Evolutionary conservation across 2,888 invertebrate species (phyloP), one percentile per base, ranked within the genome.

Genomic region (Cataglyphis livida): DNA sequence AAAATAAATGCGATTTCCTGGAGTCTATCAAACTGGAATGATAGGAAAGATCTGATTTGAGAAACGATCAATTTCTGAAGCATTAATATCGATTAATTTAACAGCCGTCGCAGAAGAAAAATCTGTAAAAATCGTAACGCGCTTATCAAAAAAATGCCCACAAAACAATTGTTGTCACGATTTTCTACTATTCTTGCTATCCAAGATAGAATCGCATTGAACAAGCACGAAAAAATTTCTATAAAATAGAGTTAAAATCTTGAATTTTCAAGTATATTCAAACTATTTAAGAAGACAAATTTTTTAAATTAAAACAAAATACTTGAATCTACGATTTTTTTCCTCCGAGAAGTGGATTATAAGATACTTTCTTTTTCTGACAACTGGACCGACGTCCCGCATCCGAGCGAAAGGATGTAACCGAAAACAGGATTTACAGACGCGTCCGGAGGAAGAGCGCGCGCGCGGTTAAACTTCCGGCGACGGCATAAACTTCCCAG

Each of bases 81-180:
- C 66, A 28, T 61, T 61, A 48, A 82, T 82, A 82, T 78, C 76
- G 78, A 75, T 9, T 78, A 76, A 82, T 82, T 59, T 59, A 78
- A 79, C 66, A 25, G 25, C 21, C 12, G 21, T 25, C 21, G 15
- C 44, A 25, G 15, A 62, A 51, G 48, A 9, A 10, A 35, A 78
- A 28, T 28, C 2, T 28, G 28, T 28, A 28, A 28, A 28, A 28
- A 28, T 28, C 28, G 28, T 28, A 28, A 28, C 28, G 28, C 28
- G 28, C 28, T 28, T 28, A 28, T 28, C 28, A 28, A 28, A 28
- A 2, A 28, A 28, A 2, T 2, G 28, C 28, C 28, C 2, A 28
- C 28, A 28, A 28, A 28, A 28, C 1, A 28, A 28, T 28, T 28
- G 25, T 25, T 25, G 1, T 28, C 28, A 28, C 28, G 28, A 28